Percentiles rank a stretch among this genome's conserved stretches.
These are phyloP conservation scores for Ricordea florida DNA, from an alignment of 92 coral and sea anemone species.

Conservation along the genomic window DNA sequence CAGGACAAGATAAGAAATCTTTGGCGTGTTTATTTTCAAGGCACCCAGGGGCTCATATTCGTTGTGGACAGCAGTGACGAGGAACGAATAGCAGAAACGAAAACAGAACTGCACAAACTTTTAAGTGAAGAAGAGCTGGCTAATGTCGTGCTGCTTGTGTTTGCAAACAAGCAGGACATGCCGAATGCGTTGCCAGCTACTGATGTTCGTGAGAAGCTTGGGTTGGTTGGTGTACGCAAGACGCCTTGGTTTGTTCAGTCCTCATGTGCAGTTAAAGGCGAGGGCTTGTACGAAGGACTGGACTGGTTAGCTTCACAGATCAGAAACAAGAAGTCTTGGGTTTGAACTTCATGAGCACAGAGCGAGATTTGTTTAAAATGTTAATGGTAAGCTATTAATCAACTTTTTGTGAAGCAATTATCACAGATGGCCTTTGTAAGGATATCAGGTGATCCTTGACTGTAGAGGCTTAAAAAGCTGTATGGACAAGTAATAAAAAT, in stretches of 20 bases:
- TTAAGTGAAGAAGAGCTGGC: conserved; percentile 80
- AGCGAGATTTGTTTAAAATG: too few species aligned
- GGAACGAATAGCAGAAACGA: conserved; percentile 85
- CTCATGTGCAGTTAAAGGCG: conserved; percentile 92
- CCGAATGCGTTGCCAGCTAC: conserved; percentile 86
- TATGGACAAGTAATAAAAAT: too few species aligned
- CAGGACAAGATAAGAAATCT: conserved; percentile 95
- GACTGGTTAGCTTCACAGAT: conserved; percentile 98
- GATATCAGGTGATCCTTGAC: too few species aligned
- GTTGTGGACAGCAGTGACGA: conserved; percentile 94
- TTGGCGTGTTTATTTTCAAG: conserved; percentile 95
- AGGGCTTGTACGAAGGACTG: conserved; percentile 90
- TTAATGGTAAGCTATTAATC: too few species aligned
- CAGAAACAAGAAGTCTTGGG: conserved; percentile 69
- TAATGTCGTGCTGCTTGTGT: conserved; percentile 79
- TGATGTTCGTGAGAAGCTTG: conserved; percentile 91
- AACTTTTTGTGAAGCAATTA: too few species aligned
- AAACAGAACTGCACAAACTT: conserved; percentile 74
- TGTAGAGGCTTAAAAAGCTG: too few species aligned
- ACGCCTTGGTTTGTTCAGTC: conserved; percentile 95
- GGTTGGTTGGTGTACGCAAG: conserved; percentile 68
- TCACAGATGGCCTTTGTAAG: too few species aligned
- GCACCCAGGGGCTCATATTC: conserved; percentile 89
- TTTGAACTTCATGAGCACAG: too few species aligned
- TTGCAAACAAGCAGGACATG: conserved; percentile 97